These are phyloP conservation scores for Rhingia rostrata DNA, from an alignment of 2,888 invertebrate species.

Conservation along the genomic window DNA sequence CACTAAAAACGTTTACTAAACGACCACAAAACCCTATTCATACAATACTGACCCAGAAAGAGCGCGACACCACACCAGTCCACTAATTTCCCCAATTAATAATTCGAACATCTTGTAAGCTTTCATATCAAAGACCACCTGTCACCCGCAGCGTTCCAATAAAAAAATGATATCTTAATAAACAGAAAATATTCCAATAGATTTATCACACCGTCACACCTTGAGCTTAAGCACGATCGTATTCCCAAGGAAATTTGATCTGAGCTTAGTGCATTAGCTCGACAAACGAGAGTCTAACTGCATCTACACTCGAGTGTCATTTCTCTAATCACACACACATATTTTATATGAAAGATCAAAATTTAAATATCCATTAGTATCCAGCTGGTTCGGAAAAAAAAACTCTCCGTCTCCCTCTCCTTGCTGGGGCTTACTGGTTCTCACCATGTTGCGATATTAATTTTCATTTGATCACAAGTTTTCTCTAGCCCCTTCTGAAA, in stretches of 20 bases:
- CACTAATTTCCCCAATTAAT: conserved; percentile 32
- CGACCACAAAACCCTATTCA: not conserved
- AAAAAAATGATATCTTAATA: conserved; percentile 65
- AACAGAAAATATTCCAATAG: conserved; percentile 12
- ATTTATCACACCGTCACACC: conserved; percentile 56
- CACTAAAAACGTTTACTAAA: too few relatives aligned
- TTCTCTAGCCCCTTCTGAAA: conserved; percentile 32
- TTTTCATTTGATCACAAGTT: conserved; percentile 63
- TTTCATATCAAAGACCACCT: conserved; percentile 59
- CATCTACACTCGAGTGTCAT: conserved; percentile 66
- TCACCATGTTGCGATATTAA: conserved; percentile 43
- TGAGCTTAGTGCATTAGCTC: conserved; percentile 35
- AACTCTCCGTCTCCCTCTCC: conserved; percentile 14
- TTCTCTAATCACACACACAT: conserved; percentile 55
- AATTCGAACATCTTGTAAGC: conserved; percentile 27
- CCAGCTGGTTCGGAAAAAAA: conserved; percentile 59
- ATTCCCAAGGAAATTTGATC: conserved; percentile 41
- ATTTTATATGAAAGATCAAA: conserved; percentile 35
- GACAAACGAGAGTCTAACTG: conserved; percentile 52
- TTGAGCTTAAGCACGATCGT: not conserved
- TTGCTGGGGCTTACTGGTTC: conserved; percentile 1
- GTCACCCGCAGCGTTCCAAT: conserved; percentile 69
- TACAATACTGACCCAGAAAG: conserved; percentile 42
- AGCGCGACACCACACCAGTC: not conserved
- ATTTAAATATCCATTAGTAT: conserved; percentile 64